Percentiles rank a stretch among this genome's conserved stretches.
Evolutionary conservation across 1,140 invertebrate genomes (phyloP).

Genomic region (Stenopsyche tienmushanensis): DNA sequence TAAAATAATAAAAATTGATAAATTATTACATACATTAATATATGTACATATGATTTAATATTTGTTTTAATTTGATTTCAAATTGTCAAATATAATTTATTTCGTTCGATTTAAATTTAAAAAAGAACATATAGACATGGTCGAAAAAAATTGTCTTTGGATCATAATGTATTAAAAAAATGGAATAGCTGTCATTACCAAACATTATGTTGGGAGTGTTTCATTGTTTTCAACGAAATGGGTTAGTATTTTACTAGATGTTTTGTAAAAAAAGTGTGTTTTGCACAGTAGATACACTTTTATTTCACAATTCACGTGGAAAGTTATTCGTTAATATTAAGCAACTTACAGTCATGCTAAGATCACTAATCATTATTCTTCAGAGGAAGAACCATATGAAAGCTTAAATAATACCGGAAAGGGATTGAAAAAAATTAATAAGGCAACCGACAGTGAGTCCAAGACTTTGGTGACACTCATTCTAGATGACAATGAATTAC

Average conservation of each 20-base stretch:
- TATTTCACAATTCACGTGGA: no score
- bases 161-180: background rate
- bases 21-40: no score
- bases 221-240: background rate
- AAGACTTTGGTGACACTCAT: slow-evolving; percentile 72
- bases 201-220: background rate
- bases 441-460: slow-evolving; percentile 63
- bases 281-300: no score
- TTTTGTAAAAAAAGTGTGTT: no score
- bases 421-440: slow-evolving; percentile 72
- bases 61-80: no score
- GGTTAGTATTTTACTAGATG: background rate
- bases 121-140: background rate
- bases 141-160: background rate
- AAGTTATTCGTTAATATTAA: no score
- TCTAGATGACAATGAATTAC: slow-evolving; percentile 83
- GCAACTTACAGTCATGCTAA: no score
- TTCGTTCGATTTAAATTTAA: no score
- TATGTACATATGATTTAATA: no score
- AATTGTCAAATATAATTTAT: no score
- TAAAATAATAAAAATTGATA: no score
- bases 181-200: background rate
- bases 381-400: slow-evolving; percentile 49
- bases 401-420: slow-evolving; percentile 67
- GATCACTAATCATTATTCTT: slow-evolving; percentile 2